These are phyloP conservation scores for Congeria kusceri DNA, from an alignment of 2,888 invertebrate genomes.

Conservation along the genomic window DNA sequence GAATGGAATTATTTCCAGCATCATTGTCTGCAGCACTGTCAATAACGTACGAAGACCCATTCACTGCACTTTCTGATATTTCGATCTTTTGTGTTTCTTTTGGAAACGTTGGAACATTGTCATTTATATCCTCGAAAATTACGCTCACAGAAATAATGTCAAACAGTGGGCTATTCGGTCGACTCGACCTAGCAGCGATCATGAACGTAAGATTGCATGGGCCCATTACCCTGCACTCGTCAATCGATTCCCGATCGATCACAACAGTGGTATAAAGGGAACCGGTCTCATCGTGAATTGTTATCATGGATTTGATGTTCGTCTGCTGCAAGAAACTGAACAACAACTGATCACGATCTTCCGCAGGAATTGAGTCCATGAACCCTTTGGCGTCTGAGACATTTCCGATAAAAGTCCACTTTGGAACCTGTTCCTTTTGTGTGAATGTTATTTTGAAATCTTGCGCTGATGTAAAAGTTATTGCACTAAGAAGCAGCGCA, in stretches of 20 bases:
- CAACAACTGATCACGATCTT: conserved; percentile 42
- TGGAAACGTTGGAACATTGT: conserved; percentile 73
- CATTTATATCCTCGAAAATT: conserved; percentile 74
- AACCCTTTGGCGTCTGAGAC: conserved; percentile 57
- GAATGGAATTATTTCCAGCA: conserved; percentile 73
- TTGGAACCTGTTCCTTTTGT: conserved; percentile 34
- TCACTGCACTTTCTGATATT: conserved; percentile 70
- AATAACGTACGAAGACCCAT: conserved; percentile 62
- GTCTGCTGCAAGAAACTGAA: conserved; percentile 61
- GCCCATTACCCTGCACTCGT: conserved; percentile 55
- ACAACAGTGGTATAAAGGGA: conserved; percentile 62
- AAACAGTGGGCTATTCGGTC: conserved; percentile 59
- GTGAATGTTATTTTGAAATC: conserved; percentile 52
- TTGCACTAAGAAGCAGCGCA: conserved; percentile 12
- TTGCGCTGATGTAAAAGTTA: conserved; percentile 26
- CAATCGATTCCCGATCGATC: conserved; percentile 64
- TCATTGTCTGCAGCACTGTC: conserved; percentile 74
- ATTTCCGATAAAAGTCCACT: conserved; percentile 57
- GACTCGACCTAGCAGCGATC: conserved; percentile 68
- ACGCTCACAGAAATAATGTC: conserved; percentile 71
- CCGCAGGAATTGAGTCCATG: conserved; percentile 41
- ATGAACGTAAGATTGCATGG: conserved; percentile 70
- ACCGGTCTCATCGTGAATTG: conserved; percentile 60
- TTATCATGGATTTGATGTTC: conserved; percentile 59
- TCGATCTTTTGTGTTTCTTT: conserved; percentile 60